phyloP scores from a whole-genome alignment of 2,797 vertebrate species.

The Steatocranus sp. region DNA sequence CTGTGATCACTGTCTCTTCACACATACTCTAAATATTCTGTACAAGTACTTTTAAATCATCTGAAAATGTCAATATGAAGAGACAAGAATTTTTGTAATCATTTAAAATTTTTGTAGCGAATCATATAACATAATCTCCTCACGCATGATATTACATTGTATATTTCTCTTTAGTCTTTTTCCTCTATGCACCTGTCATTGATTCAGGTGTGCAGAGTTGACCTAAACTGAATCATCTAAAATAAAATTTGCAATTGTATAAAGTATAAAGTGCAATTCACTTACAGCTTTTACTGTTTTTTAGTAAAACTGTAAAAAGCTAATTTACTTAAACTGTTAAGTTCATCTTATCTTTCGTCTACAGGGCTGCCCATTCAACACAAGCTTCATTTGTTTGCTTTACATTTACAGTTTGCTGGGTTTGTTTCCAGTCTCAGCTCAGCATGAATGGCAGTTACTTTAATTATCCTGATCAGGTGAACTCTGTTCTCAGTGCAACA shows the following conservation, averaged over 20 bases:
- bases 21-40: neutral
- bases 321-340: neutral
- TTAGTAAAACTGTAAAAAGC: neutral
- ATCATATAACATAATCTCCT: neutral
- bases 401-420: neutral
- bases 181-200: rapidly evolving
- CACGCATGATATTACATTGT: neutral
- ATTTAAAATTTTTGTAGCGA: rapidly evolving
- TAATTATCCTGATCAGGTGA: neutral
- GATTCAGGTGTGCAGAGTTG: rapidly evolving
- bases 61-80: neutral
- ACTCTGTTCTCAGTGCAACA: neutral
- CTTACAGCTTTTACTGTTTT: neutral
- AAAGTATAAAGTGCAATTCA: neutral
- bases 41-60: rapidly evolving
- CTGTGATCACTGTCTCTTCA: rapidly evolving
- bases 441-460: neutral
- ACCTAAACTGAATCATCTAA: rapidly evolving
- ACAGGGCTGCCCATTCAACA: neutral
- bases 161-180: neutral
- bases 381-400: neutral
- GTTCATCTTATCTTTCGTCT: rapidly evolving
- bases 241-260: neutral
- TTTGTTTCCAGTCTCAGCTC: neutral
- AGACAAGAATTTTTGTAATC: neutral